Conservation (phyloP, 2,113 vertebrate species). For the Osmerus mordax region DNA sequence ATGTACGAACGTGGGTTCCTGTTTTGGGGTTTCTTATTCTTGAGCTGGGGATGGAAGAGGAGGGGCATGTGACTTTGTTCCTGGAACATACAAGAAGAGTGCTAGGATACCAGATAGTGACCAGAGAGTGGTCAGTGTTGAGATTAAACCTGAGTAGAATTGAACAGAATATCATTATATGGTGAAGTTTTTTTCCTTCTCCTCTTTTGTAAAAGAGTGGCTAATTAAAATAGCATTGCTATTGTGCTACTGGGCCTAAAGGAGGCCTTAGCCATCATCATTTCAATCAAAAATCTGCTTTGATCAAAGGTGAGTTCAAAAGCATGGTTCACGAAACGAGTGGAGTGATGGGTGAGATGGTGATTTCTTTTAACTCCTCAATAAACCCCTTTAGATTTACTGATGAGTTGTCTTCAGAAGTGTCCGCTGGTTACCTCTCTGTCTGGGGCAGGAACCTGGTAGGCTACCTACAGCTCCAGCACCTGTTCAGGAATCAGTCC, state of each 20-base stretch:
- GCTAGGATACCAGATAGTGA: too few species aligned
- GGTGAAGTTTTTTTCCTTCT: neutral
- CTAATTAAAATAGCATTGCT: too few species aligned
- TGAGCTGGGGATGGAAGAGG: too few species aligned
- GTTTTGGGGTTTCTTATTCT: too few species aligned
- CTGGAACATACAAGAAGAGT: too few species aligned
- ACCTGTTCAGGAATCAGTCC: constrained; percentile 10
- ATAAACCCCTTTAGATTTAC: constrained; percentile 1
- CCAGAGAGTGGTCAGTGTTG: too few species aligned
- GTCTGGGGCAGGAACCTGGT: neutral
- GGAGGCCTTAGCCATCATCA: constrained; percentile 19
- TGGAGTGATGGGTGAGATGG: constrained; percentile 3
- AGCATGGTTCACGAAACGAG: constrained; percentile 14
- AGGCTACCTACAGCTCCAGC: neutral
- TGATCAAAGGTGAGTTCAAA: constrained; percentile 40
- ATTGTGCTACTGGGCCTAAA: neutral
- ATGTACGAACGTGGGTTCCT: too few species aligned
- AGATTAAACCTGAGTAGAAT: too few species aligned
- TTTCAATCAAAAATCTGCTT: constrained; percentile 32
- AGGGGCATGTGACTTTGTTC: too few species aligned
- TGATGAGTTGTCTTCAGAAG: constrained; percentile 10
- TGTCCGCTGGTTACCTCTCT: neutral
- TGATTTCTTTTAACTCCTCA: constrained; percentile 11
- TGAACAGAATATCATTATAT: too few species aligned
- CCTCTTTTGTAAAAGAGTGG: neutral